A percentile compares a stretch with the other conserved stretches of the same genome.
phyloP scores from a whole-genome alignment of 2,888 invertebrate genomes.

The Dioctria rufipes region DNA sequence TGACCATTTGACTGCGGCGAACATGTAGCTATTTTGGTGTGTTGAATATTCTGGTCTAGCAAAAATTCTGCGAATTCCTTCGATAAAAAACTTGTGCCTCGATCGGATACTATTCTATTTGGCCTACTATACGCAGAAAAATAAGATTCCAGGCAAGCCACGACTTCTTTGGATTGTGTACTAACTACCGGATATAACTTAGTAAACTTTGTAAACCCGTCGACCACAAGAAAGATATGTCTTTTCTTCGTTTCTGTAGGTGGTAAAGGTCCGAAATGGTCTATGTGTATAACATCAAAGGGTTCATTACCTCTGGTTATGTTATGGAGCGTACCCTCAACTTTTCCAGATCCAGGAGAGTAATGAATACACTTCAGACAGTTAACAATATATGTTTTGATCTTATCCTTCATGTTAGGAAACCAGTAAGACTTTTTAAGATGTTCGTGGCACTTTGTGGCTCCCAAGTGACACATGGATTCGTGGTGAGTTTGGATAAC shows the following conservation, averaged over 20 bases:
- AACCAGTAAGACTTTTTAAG: slow-evolving; percentile 63
- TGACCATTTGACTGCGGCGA: no score
- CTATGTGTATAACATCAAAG: no score
- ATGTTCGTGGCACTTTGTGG: slow-evolving; percentile 60
- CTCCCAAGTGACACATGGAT: slow-evolving; percentile 62
- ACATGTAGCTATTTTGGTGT: no score
- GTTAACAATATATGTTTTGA: slow-evolving; percentile 38
- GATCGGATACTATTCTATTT: no score
- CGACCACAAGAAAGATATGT: slow-evolving; percentile 22
- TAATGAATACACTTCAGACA: slow-evolving; percentile 34
- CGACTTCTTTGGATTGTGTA: background rate
- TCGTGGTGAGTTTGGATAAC: slow-evolving; percentile 60
- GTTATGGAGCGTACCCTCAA: slow-evolving; percentile 6
- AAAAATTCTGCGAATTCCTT: no score
- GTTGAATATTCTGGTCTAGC: no score
- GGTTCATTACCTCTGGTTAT: no score
- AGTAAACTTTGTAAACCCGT: slow-evolving; percentile 17
- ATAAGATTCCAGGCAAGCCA: background rate
- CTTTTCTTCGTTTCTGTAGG: background rate
- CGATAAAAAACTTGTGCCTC: no score
- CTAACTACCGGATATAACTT: slow-evolving; percentile 1
- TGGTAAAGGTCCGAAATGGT: no score
- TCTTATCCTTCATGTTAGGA: slow-evolving; percentile 59
- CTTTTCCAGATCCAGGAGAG: background rate
- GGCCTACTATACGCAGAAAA: background rate